Base-by-base conservation (phyloP, 92 coral and sea anemone species). In the Porites rus region DNA sequence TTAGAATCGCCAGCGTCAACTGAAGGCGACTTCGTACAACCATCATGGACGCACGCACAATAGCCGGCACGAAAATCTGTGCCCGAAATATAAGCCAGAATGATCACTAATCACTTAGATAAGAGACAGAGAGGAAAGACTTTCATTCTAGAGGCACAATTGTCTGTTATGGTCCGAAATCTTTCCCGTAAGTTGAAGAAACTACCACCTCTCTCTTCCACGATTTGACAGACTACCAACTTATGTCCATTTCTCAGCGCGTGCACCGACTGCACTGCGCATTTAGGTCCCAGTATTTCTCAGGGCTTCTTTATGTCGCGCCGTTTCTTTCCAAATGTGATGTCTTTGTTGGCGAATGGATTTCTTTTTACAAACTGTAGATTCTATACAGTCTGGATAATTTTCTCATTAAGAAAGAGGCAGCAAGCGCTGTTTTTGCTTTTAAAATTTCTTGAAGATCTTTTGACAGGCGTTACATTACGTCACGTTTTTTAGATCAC, bases 1-100 rank as follows among this genome's bases (percentile, higher is more conserved):
- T 96, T 51, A 96, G 86, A 5, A 96, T 92, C 21, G 98, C 99
- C 43, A 96, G 80, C 19, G 99, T 96, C 20, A 96, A 80, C 90
- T 96, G 95, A 38, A 95, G 71, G 6, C 78, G 84, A 62, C 81
- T 76, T 62, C 87, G 87, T 19, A 38, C 7, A 38, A 24, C 51
- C 87, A 83, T 74, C 1, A 43, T 16, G 58, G 13, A 18, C 43
- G 51, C 11, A 0, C 46, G 19, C 72, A 12, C 4, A 38, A 38
- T 38, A 38, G 46, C 5, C 6, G 46, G 46, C 46, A 38, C 46
- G 46, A 38, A 38, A 38, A 38, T 67, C 72, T n/a, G 77, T 1
- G 18, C 59, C n/a, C 77, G 13, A 10, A 58, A 8, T 18, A 7
- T 24, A 8, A 17, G 46, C 14, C 17, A 69, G 17, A 11, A 24